Conservation (phyloP, 2,797 vertebrate genomes). For the Siniperca undulata region DNA sequence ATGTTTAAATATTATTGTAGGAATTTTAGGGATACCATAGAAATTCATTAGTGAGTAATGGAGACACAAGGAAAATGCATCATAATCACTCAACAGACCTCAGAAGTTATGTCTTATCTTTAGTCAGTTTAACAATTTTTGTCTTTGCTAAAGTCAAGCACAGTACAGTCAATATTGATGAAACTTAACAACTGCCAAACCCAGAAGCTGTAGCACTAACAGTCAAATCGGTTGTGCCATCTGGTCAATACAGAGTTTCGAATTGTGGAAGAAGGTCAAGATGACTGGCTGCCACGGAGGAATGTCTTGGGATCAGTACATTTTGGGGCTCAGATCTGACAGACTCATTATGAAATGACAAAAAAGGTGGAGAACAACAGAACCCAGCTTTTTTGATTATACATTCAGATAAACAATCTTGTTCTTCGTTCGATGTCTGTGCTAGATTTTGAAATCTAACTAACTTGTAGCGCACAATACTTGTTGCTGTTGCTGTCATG, state of each 20-base stretch:
- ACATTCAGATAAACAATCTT: neutral
- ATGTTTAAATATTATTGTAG: neutral
- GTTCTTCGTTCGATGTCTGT: neutral
- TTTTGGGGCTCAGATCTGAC: neutral
- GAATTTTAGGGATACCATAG: neutral
- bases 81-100: neutral
- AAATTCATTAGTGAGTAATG: neutral
- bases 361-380: neutral
- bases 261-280: neutral
- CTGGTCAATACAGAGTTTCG: constrained; percentile 11
- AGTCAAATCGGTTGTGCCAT: constrained; percentile 17
- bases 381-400: too few species aligned
- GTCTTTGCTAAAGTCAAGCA: neutral
- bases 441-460: neutral
- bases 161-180: neutral
- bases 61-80: neutral
- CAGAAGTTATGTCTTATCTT: neutral
- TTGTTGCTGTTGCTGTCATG: neutral
- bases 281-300: neutral
- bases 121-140: neutral
- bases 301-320: neutral
- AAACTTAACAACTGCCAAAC: constrained; percentile 4
- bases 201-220: constrained; percentile 15
- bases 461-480: neutral
- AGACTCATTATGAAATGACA: neutral